Percentiles rank a stretch among this genome's conserved stretches.
Conservation (phyloP, 2,888 invertebrate species). For the Athalia cordata region DNA sequence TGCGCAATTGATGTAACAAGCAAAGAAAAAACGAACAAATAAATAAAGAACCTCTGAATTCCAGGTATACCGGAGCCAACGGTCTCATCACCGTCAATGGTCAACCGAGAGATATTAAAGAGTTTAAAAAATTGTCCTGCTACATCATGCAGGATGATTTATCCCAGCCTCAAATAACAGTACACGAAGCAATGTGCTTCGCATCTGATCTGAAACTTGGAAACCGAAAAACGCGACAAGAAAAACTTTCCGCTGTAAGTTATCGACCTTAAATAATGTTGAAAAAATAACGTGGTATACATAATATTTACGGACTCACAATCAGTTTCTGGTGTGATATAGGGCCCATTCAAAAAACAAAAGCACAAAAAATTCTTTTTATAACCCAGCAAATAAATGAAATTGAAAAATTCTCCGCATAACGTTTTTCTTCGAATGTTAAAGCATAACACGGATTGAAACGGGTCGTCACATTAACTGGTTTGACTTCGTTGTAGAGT, state of each 20-base stretch:
- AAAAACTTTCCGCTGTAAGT: slow-evolving; percentile 85
- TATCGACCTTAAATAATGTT: slow-evolving; percentile 5
- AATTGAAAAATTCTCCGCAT: background rate
- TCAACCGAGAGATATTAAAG: slow-evolving; percentile 82
- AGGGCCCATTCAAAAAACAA: no score
- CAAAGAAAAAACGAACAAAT: background rate
- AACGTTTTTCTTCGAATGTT: background rate
- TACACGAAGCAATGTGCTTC: slow-evolving; percentile 90
- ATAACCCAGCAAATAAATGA: background rate
- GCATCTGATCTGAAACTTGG: slow-evolving; percentile 94
- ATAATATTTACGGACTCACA: no score
- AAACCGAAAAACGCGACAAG: slow-evolving; percentile 76
- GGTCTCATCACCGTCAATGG: slow-evolving; percentile 89
- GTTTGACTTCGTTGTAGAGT: no score
- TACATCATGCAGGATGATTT: slow-evolving; percentile 97
- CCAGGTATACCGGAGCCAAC: slow-evolving; percentile 80
- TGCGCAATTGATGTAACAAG: no score
- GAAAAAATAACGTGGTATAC: background rate
- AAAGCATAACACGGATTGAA: no score
- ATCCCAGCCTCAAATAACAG: slow-evolving; percentile 90
- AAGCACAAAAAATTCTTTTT: no score
- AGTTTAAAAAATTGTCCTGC: slow-evolving; percentile 91
- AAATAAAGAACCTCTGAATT: slow-evolving; percentile 47
- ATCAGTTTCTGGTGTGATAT: no score
- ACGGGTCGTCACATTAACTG: no score